A percentile compares a stretch with the other conserved stretches of the same genome.
Evolutionary conservation across 92 coral and sea anemone genomes (phyloP).

Genomic region (Muricea muricata): DNA sequence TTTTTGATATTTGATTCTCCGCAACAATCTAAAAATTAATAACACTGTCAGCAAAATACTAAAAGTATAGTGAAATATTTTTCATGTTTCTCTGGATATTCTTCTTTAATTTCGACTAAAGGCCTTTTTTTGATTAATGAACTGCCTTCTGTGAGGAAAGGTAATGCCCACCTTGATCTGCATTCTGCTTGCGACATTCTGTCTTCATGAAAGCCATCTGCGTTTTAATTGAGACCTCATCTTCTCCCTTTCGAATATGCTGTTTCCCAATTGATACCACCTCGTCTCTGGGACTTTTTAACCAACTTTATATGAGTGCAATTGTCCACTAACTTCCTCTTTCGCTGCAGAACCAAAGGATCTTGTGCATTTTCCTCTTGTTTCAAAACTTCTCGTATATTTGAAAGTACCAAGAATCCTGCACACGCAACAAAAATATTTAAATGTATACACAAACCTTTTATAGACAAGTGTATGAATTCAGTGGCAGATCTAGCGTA

Average conservation of each 20-base stretch:
- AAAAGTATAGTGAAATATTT: neutral
- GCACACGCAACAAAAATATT: neutral
- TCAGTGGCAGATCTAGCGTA: too few species aligned
- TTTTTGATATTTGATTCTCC: neutral
- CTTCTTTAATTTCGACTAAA: slow-evolving; percentile 40
- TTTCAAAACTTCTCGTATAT: slow-evolving; percentile 59
- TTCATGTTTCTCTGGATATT: slow-evolving; percentile 65
- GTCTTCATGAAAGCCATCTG: slow-evolving; percentile 53
- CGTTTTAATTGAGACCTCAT: slow-evolving; percentile 59
- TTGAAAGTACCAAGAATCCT: neutral
- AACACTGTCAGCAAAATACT: too few species aligned
- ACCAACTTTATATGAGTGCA: too few species aligned
- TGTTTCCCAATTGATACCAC: slow-evolving; percentile 67
- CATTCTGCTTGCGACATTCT: slow-evolving; percentile 37
- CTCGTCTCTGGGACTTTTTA: slow-evolving; percentile 34
- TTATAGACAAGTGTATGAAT: neutral
- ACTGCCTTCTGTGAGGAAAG: slow-evolving; percentile 49
- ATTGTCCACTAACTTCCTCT: slow-evolving; percentile 17
- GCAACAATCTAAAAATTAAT: too few species aligned
- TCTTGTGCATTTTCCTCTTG: slow-evolving; percentile 54
- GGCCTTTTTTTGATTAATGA: slow-evolving; percentile 47
- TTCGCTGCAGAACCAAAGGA: slow-evolving; percentile 70
- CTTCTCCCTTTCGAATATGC: slow-evolving; percentile 72
- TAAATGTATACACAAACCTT: neutral
- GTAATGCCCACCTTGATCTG: slow-evolving; percentile 58